Conservation (phyloP, 2,888 invertebrate genomes). For the Thyatira batis region DNA sequence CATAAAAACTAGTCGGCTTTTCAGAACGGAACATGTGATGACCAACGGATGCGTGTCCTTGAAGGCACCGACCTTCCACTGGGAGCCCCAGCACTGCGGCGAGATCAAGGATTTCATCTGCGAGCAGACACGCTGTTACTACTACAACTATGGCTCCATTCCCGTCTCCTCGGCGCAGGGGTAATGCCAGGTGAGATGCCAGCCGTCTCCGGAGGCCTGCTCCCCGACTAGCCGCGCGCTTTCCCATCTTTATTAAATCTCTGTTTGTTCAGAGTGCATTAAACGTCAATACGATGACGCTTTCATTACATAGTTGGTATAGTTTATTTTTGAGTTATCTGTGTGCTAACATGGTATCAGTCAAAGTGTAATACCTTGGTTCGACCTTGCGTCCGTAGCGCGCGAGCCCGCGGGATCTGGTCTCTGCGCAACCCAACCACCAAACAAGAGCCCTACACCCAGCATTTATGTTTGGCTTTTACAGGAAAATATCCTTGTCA, state of each 20-base stretch:
- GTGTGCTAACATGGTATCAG: conserved; percentile 58
- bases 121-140: conserved; percentile 94
- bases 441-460: conserved; percentile 83
- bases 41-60: conserved; percentile 89
- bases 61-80: conserved; percentile 89
- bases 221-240: conserved; percentile 77
- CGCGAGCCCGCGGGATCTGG: conserved; percentile 78
- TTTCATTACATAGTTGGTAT: conserved; percentile 18
- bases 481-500: conserved; percentile 18
- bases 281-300: conserved; percentile 55
- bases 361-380: conserved; percentile 44
- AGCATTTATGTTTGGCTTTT: conserved; percentile 57
- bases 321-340: conserved; percentile 35
- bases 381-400: conserved; percentile 50
- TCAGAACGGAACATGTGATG: conserved; percentile 81
- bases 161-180: conserved; percentile 95
- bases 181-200: conserved; percentile 92
- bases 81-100: conserved; percentile 92
- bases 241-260: conserved; percentile 29
- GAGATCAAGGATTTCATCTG: conserved; percentile 93
- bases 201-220: conserved; percentile 80
- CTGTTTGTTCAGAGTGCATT: conserved; percentile 9
- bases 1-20: conserved; percentile 77
- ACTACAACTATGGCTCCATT: conserved; percentile 95
- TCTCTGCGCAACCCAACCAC: conserved; percentile 82